A percentile compares a stretch with the other conserved stretches of the same genome.
Evolutionary conservation across 2,113 vertebrate species (phyloP).

Genomic region (Eublepharis macularius): DNA sequence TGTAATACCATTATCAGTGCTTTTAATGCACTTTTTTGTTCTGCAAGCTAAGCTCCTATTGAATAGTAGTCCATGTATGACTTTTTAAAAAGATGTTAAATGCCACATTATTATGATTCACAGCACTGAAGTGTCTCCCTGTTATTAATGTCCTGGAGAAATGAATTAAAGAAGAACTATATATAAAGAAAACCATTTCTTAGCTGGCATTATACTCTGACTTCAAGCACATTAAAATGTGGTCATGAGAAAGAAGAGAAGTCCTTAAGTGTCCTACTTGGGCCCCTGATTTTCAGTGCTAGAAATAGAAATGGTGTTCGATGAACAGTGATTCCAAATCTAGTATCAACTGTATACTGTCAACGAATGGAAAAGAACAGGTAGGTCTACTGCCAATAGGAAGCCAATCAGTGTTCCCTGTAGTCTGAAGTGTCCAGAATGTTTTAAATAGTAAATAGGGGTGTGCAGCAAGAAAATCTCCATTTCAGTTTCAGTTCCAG

Average conservation of each 20-base stretch:
- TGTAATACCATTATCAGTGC: conserved; percentile 66
- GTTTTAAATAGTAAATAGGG: conserved; percentile 72
- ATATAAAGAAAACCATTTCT: conserved; percentile 47
- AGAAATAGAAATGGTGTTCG: conserved; percentile 24
- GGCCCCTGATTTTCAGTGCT: conserved; percentile 32
- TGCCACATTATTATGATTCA: conserved; percentile 69
- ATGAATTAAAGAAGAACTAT: conserved; percentile 46
- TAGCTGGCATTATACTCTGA: conserved; percentile 32
- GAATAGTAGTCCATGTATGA: not conserved
- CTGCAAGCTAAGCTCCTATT: conserved; percentile 47
- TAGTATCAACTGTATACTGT: not conserved
- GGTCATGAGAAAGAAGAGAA: conserved; percentile 48
- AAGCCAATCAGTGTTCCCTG: conserved; percentile 35
- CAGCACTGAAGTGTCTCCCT: conserved; percentile 55
- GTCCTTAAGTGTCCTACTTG: conserved; percentile 20
- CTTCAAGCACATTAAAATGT: conserved; percentile 44
- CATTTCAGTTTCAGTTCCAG: too few species aligned
- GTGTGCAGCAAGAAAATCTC: too few species aligned
- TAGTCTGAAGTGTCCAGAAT: conserved; percentile 52
- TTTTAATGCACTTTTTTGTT: conserved; percentile 70
- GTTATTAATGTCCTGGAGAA: conserved; percentile 61
- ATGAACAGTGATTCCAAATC: not conserved
- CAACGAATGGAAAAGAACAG: not conserved
- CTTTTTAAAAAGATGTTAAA: conserved; percentile 64
- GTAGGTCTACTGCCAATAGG: conserved; percentile 24